Conservation (phyloP, 2,113 vertebrate genomes). For the Hippotragus niger region DNA sequence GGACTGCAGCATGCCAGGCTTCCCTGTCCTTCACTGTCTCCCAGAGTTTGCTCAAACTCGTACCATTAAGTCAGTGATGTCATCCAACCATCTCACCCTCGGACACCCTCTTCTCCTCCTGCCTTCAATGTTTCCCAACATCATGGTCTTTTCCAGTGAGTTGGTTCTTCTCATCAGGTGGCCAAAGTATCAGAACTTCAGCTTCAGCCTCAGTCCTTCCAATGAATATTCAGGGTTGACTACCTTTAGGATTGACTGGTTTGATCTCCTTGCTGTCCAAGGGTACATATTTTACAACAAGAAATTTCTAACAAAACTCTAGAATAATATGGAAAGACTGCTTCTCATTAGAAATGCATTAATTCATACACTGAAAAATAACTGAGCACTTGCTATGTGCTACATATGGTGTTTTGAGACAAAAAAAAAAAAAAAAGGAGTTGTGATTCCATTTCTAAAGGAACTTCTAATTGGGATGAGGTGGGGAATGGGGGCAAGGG, state of each 20-base stretch:
- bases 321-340: fast-evolving
- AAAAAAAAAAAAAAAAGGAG: background rate
- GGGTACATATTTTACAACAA: background rate
- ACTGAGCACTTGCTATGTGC: background rate
- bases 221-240: background rate
- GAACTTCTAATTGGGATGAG: fast-evolving
- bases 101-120: background rate
- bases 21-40: background rate
- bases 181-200: background rate
- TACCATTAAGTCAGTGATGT: background rate
- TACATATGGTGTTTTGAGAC: background rate
- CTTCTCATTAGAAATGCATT: background rate
- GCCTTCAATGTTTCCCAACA: background rate
- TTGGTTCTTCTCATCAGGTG: background rate
- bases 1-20: background rate
- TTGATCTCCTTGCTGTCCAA: background rate
- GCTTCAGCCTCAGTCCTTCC: background rate
- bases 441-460: too few species aligned
- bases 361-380: background rate
- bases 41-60: background rate
- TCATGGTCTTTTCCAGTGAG: background rate
- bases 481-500: background rate
- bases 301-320: background rate
- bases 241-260: background rate
- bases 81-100: background rate